Conservation (phyloP, 2,888 invertebrate species). For the Emesis furor region DNA sequence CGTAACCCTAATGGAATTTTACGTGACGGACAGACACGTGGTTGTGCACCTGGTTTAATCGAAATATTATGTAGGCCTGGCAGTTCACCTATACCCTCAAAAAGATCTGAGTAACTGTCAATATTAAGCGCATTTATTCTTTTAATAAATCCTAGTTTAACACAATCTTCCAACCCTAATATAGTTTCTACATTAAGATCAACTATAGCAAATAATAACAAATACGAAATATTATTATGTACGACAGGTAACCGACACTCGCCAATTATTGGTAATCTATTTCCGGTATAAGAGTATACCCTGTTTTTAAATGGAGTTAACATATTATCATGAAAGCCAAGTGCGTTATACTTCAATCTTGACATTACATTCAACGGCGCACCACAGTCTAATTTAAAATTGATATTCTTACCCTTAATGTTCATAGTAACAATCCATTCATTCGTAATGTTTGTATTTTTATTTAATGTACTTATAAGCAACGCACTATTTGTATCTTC, state of each 20-base stretch:
- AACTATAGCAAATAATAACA: constrained; percentile 25
- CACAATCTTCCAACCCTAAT: constrained; percentile 43
- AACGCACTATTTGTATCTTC: not conserved
- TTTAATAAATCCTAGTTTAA: constrained; percentile 32
- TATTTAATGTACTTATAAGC: not conserved
- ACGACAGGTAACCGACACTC: constrained; percentile 5
- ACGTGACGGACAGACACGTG: constrained; percentile 7
- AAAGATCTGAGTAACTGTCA: not conserved
- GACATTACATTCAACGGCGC: constrained; percentile 43
- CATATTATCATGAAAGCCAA: not conserved
- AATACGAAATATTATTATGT: constrained; percentile 37
- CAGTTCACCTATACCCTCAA: no score
- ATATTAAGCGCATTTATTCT: constrained; percentile 11
- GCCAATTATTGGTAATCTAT: constrained; percentile 35
- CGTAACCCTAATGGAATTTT: constrained; percentile 40
- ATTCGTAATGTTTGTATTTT: not conserved
- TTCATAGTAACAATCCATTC: constrained; percentile 49
- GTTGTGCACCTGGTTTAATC: not conserved
- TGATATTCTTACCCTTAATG: constrained; percentile 20
- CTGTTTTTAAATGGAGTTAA: not conserved
- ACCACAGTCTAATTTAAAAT: constrained; percentile 49
- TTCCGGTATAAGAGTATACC: not conserved
- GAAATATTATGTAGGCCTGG: no score
- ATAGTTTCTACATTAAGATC: constrained; percentile 41
- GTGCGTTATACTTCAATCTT: not conserved